Base-by-base conservation (phyloP, 2,113 vertebrate genomes). In the Sinocyclocheilus grahami region DNA sequence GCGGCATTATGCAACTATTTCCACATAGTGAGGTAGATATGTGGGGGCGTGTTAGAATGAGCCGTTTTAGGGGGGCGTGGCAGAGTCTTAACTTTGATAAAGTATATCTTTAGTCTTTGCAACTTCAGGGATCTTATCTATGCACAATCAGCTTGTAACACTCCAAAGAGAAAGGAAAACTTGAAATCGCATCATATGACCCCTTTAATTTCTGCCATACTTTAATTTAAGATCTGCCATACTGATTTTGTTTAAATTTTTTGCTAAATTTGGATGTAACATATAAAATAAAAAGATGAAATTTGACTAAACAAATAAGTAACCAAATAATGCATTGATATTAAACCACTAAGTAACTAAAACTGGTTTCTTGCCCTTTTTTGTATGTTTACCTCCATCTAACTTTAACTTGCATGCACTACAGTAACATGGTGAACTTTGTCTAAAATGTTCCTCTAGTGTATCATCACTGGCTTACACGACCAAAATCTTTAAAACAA, bases 401-500 rank as follows among this genome's bases (percentile, higher is more conserved):
- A 74, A 39, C 7, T 24, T 58, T 48, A 83, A 39, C 30, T 83
- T 9, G 53, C 16, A 20, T 58, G 55, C 14, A 67, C n/a, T 30
- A 67, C 63, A 27, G 27, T 53, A 83, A 83, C 18, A 22, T 24
- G 51, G 5, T 71, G 76, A 82, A 77, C 63, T 76, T 69, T 71
- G 33, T 58, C 33, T 48, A 51, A 78, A 69, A 86, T 9, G 39
- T 60, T 12, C 80, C 42, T 86, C 60, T 16, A 62, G 75, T 14
- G 81, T 72, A 13, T 78, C 20, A 33, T 3, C 30, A 22, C 65
- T 24, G 72, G 71, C 75, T 67, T 42, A 69, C 71, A 86, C 33
- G 46, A 24, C 46, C 39, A 39, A 83, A 37, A 63, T 76, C 42
- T 75, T 75, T 24, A 75, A 75, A 75, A 71, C 67, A 72, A 72